phyloP scores from a whole-genome alignment of 2,888 invertebrate species.

The Troides helena region DNA sequence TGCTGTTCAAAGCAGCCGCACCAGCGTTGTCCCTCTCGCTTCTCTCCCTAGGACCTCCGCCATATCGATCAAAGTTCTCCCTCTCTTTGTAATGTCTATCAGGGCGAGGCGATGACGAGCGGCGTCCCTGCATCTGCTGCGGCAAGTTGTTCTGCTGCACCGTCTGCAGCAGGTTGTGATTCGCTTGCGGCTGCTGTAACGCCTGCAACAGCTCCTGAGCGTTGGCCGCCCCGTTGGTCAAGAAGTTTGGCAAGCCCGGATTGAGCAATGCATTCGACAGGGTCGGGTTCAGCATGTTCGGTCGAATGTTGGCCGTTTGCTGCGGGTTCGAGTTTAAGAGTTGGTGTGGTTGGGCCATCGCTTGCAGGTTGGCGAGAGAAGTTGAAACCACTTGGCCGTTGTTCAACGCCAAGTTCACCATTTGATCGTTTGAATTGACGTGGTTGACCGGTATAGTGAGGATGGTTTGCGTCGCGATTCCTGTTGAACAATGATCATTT shows the following conservation, averaged over 20 bases:
- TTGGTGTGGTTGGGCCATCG: slow-evolving; percentile 87
- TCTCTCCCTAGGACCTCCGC: slow-evolving; percentile 73
- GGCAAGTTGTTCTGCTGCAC: slow-evolving; percentile 74
- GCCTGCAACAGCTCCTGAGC: slow-evolving; percentile 88
- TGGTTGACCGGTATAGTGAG: slow-evolving; percentile 96
- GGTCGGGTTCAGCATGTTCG: slow-evolving; percentile 80
- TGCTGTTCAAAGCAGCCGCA: slow-evolving; percentile 82
- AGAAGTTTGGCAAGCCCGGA: slow-evolving; percentile 85
- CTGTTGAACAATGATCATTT: slow-evolving; percentile 66
- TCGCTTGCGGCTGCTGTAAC: slow-evolving; percentile 82
- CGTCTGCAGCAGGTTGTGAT: slow-evolving; percentile 72
- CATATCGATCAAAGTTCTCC: slow-evolving; percentile 70
- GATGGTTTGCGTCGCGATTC: slow-evolving; percentile 96
- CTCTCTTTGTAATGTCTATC: slow-evolving; percentile 76
- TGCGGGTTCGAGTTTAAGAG: slow-evolving; percentile 82
- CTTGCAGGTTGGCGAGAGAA: slow-evolving; percentile 88
- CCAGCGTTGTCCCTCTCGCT: slow-evolving; percentile 78
- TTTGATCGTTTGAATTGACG: slow-evolving; percentile 87
- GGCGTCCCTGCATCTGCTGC: slow-evolving; percentile 73
- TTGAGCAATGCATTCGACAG: slow-evolving; percentile 86
- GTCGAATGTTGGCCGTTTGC: slow-evolving; percentile 66
- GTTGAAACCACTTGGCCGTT: slow-evolving; percentile 93
- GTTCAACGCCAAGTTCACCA: slow-evolving; percentile 90
- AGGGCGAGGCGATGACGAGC: slow-evolving; percentile 70
- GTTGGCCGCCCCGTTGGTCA: slow-evolving; percentile 84